Evolutionary conservation across 2,888 invertebrate species (phyloP).

Genomic region (Ectemnius cavifrons): DNA sequence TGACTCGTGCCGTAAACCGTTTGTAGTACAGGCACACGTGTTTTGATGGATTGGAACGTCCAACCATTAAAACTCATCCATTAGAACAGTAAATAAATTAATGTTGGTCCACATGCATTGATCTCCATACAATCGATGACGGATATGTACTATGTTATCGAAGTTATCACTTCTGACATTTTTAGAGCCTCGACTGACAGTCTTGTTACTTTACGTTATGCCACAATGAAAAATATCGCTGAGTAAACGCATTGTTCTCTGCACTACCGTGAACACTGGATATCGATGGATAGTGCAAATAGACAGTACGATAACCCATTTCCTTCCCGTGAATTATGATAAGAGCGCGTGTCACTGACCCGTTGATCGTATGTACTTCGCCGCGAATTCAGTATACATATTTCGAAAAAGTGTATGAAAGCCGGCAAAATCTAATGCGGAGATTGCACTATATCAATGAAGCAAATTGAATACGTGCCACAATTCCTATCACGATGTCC

Average conservation of each 20-base stretch:
- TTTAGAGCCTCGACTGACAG: no score
- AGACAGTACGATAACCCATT: slow-evolving; percentile 29
- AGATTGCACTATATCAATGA: neutral
- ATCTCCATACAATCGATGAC: no score
- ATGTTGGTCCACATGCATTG: no score
- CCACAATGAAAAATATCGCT: no score
- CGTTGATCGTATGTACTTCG: slow-evolving; percentile 2
- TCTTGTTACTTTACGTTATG: no score
- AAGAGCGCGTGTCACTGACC: slow-evolving; percentile 37
- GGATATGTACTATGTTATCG: no score
- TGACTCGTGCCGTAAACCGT: slow-evolving; percentile 5
- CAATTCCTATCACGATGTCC: neutral
- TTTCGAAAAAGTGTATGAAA: neutral
- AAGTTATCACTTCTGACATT: no score
- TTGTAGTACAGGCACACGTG: neutral
- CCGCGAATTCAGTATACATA: neutral
- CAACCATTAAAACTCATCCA: no score
- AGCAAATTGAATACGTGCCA: neutral
- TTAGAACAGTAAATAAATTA: no score
- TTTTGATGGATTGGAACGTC: neutral
- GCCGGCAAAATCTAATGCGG: neutral
- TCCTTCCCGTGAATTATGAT: slow-evolving; percentile 25
- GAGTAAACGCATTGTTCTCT: no score
- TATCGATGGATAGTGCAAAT: slow-evolving; percentile 29
- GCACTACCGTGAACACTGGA: neutral